Evolutionary conservation across 2,888 invertebrate genomes (phyloP), one percentile per base, ranked within the genome.

Genomic region (Thumatha senex): DNA sequence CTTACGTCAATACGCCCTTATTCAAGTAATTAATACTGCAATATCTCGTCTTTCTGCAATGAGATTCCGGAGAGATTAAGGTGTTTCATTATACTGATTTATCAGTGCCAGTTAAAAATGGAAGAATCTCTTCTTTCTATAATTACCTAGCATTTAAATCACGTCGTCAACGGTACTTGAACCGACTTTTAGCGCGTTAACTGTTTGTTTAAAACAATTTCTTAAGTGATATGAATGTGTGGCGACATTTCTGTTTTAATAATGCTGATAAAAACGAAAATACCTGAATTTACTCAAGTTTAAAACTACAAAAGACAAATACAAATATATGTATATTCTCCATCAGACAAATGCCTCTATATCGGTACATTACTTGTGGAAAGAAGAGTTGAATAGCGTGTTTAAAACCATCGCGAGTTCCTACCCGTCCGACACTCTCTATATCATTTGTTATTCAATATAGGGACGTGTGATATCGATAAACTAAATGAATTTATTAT

Each of bases 341-440:
- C 18, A 4, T 4, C 18, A 24, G 18, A 24, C 18, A 24, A 24
- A 4, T 2, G 2, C 34, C 61, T 47, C 50, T 45, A 55, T 55
- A 48, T 61, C 78, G 74, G 63, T 42, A 73, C 84, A 86, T 86
- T 83, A 78, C 80, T 77, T 81, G 64, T 67, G 68, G 75, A 83
- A 86, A 89, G 88, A 83, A 84, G 84, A 87, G 79, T 88, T 85
- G 86, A 89, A 89, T 89, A 80, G 88, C 78, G 82, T 88, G 88
- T 85, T 86, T 86, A 81, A 82, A 84, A 78, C 82, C 81, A 78
- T 72, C 80, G 78, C 68, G 80, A 33, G 31, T 11, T 72, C 70
- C 70, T 69, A 69, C 68, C 64, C 55, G 70, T 72, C 72, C 76
- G 73, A 74, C 76, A 75, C 74, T 80, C 76, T 61, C 2, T 2